These are phyloP conservation scores for Maniola jurtina DNA, from an alignment of 1,140 invertebrate genomes.

Conservation along the genomic window DNA sequence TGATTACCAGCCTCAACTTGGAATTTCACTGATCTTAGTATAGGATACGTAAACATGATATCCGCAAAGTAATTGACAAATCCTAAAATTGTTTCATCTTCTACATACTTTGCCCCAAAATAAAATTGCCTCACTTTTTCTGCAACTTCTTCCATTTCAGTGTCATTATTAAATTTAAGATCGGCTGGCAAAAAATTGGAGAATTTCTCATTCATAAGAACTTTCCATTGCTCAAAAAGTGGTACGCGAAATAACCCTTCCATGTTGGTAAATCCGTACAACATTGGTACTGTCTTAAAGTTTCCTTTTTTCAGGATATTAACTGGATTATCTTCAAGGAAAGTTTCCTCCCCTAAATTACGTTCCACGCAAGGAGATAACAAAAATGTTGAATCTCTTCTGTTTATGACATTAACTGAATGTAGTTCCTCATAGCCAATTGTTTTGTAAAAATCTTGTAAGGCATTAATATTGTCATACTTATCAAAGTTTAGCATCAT, in stretches of 20 bases:
- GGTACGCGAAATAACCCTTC: conserved; percentile 23
- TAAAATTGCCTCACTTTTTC: conserved; percentile 37
- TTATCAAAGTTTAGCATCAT: conserved; percentile 36
- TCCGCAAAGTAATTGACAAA: conserved; percentile 47
- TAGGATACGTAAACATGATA: conserved; percentile 36
- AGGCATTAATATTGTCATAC: conserved; percentile 38
- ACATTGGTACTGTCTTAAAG: conserved; percentile 28
- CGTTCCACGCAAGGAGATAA: conserved; percentile 32
- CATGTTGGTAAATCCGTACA: conserved; percentile 33
- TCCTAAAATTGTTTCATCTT: conserved; percentile 21
- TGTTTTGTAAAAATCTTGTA: conserved; percentile 53
- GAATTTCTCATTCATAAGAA: conserved; percentile 37
- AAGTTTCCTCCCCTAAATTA: conserved; percentile 27
- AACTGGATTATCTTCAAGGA: conserved; percentile 29
- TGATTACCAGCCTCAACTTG: conserved; percentile 38
- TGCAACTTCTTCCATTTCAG: conserved; percentile 29
- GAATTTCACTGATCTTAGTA: conserved; percentile 31
- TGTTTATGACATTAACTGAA: conserved; percentile 24
- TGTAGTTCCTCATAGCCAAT: conserved; percentile 38
- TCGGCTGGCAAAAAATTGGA: conserved; percentile 35
- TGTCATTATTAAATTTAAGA: conserved; percentile 27
- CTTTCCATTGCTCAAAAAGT: conserved; percentile 23
- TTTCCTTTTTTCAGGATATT: conserved; percentile 33
- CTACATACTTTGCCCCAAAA: conserved; percentile 29
- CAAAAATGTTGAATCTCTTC: conserved; percentile 13